phyloP scores from a whole-genome alignment of 2,113 vertebrate genomes.

The Pterocles orientalis region DNA sequence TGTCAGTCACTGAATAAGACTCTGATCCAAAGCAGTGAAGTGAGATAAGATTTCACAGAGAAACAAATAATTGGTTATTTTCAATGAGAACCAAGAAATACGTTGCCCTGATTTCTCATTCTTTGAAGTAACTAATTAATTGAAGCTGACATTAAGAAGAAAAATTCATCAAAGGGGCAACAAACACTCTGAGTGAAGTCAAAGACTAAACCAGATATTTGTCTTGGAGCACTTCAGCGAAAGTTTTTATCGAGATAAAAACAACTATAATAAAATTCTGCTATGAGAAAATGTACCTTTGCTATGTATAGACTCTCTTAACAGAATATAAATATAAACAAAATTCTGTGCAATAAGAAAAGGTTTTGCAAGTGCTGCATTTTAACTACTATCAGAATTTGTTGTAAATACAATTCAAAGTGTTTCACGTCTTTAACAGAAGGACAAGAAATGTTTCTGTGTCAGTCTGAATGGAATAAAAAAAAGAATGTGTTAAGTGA shows the following conservation, averaged over 20 bases:
- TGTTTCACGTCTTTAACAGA: neutral
- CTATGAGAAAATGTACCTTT: neutral
- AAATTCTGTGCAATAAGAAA: neutral
- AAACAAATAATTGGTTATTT: neutral
- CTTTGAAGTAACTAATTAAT: neutral
- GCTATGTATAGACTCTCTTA: neutral
- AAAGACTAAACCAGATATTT: neutral
- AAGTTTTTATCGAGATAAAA: neutral
- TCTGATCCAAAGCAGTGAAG: neutral
- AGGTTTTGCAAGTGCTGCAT: neutral
- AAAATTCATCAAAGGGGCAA: neutral
- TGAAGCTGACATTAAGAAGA: neutral
- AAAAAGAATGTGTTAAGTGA: neutral
- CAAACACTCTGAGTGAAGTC: neutral
- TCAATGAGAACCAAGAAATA: neutral
- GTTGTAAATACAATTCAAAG: neutral
- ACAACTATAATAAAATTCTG: neutral
- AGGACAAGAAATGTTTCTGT: neutral
- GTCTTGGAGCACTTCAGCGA: neutral
- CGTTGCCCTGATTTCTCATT: neutral
- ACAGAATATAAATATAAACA: neutral
- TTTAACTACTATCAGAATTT: neutral
- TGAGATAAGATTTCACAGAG: neutral
- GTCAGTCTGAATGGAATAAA: neutral
- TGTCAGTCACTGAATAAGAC: neutral